These are phyloP conservation scores for Leucophora obtusa DNA, from an alignment of 2,888 invertebrate species.

Conservation along the genomic window DNA sequence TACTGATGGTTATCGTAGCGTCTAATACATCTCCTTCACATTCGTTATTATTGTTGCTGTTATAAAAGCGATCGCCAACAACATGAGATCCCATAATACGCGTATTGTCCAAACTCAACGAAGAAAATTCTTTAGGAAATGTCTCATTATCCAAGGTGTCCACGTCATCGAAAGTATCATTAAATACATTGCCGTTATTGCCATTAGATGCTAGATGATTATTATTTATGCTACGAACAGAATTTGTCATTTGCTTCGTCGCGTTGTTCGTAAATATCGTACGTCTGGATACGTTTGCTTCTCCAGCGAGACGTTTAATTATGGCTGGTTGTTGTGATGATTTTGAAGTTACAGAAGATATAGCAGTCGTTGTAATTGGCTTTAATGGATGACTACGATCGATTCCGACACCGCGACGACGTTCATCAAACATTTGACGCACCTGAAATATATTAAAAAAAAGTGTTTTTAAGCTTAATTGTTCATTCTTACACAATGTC, in stretches of 20 bases:
- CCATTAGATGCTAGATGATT: slow-evolving; percentile 25
- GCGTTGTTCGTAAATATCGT: slow-evolving; percentile 4
- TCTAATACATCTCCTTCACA: slow-evolving; percentile 24
- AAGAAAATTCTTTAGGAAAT: slow-evolving; percentile 70
- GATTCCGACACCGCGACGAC: slow-evolving; percentile 86
- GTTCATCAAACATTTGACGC: slow-evolving; percentile 91
- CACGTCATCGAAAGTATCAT: slow-evolving; percentile 48
- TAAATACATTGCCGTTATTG: slow-evolving; percentile 52
- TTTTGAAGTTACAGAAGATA: slow-evolving; percentile 29
- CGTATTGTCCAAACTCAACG: slow-evolving; percentile 68
- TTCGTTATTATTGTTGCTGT: slow-evolving; percentile 60
- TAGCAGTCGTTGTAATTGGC: slow-evolving; percentile 80
- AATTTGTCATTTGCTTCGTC: slow-evolving; percentile 9
- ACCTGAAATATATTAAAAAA: slow-evolving; percentile 81
- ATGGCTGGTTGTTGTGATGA: slow-evolving; percentile 14
- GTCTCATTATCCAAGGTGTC: slow-evolving; percentile 69
- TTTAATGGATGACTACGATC: slow-evolving; percentile 90
- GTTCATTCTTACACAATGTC: too few relatives aligned
- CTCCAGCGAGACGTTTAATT: slow-evolving; percentile 39
- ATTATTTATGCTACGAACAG: slow-evolving; percentile 4
- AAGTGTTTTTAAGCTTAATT: not conserved
- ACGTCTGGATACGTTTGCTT: slow-evolving; percentile 20
- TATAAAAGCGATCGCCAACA: slow-evolving; percentile 67
- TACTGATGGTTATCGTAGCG: slow-evolving; percentile 37
- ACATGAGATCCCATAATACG: slow-evolving; percentile 65